These are phyloP conservation scores for Mus spretus DNA, from an alignment of 2,797 vertebrate species.

Conservation along the genomic window DNA sequence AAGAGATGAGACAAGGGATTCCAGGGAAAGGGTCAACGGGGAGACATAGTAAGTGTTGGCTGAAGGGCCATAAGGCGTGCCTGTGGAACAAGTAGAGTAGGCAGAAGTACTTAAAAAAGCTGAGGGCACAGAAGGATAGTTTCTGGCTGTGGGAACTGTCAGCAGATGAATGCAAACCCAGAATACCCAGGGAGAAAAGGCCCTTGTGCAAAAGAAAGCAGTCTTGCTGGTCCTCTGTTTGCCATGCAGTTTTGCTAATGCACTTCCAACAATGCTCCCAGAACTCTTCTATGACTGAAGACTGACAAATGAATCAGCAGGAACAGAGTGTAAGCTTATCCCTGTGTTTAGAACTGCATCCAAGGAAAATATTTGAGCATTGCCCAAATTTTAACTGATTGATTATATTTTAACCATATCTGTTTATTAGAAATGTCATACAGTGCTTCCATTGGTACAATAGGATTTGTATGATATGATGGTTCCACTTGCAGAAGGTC, in stretches of 20 bases:
- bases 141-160: constrained; percentile 60
- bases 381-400: constrained; percentile 63
- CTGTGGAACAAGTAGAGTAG: constrained; percentile 71
- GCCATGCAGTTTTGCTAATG: constrained; percentile 1
- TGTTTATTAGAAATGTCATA: constrained; percentile 25
- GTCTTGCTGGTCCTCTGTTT: neutral
- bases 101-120: constrained; percentile 76
- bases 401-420: constrained; percentile 36
- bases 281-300: constrained; percentile 36
- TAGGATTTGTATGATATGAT: constrained; percentile 19
- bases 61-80: constrained; percentile 67
- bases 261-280: neutral
- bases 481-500: neutral
- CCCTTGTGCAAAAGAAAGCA: constrained; percentile 4
- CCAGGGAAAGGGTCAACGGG: constrained; percentile 77
- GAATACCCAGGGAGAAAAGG: neutral
- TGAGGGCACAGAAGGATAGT: constrained; percentile 74
- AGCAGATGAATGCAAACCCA: constrained; percentile 38
- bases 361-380: constrained; percentile 30
- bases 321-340: constrained; percentile 21
- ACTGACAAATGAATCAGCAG: constrained; percentile 14
- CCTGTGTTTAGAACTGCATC: neutral
- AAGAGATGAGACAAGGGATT: constrained; percentile 80
- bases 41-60: constrained; percentile 79
- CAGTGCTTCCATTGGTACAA: neutral